These are phyloP conservation scores for Cataglyphis livida DNA, from an alignment of 2,888 invertebrate species.

Conservation along the genomic window DNA sequence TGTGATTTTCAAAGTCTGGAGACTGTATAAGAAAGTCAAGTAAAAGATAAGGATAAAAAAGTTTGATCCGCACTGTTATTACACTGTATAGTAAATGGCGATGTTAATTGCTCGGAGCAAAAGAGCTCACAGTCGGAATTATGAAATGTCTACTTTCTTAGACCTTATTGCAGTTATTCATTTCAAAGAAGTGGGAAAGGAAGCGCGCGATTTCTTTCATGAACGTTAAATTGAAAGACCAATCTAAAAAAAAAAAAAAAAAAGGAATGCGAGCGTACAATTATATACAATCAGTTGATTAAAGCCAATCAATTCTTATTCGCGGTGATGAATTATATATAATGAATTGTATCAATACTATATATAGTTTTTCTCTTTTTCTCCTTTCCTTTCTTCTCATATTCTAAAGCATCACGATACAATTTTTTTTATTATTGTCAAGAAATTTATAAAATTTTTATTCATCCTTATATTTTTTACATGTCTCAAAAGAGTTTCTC, in stretches of 20 bases:
- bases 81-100: background rate
- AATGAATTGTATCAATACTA: background rate
- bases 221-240: conserved; percentile 31
- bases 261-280: background rate
- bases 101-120: conserved; percentile 39
- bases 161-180: conserved; percentile 33
- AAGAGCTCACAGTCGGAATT: conserved; percentile 3
- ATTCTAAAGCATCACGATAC: background rate
- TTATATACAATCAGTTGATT: conserved; percentile 39
- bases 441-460: background rate
- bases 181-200: conserved; percentile 6
- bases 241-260: background rate
- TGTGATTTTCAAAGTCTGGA: conserved; percentile 9
- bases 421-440: background rate
- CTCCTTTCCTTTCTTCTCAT: background rate
- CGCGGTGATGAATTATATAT: background rate
- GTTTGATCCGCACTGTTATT: conserved; percentile 25
- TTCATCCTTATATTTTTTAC: background rate
- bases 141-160: conserved; percentile 6
- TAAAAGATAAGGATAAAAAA: conserved; percentile 35
- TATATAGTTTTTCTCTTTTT: background rate
- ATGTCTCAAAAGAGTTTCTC: background rate
- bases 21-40: conserved; percentile 1
- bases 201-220: background rate
- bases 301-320: conserved; percentile 37